These are phyloP conservation scores for Latrodectus elegans DNA, from an alignment of 2,888 invertebrate genomes.

Conservation along the genomic window DNA sequence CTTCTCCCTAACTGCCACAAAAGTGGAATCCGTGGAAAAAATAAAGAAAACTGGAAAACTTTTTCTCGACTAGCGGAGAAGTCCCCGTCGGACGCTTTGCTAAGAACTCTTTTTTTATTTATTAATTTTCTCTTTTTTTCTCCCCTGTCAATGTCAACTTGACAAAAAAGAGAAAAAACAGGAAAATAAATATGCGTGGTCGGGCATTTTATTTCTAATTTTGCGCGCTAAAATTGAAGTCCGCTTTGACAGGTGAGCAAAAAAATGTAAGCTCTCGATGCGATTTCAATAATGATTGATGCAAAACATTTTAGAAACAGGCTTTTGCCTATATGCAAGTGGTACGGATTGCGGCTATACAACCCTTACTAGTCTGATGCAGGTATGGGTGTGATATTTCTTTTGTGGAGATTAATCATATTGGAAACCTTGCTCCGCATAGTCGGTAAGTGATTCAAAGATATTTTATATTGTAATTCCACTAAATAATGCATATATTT, in stretches of 20 bases:
- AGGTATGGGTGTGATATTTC: conserved; percentile 34
- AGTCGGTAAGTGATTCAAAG: conserved; percentile 44
- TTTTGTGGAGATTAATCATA: conserved; percentile 50
- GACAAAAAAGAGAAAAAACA: neutral
- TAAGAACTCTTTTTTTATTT: no score
- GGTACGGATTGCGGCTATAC: conserved; percentile 14
- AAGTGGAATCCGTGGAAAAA: conserved; percentile 4
- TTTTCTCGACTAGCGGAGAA: neutral
- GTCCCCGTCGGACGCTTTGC: no score
- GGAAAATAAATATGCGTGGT: neutral
- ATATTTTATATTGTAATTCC: neutral
- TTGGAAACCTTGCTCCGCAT: conserved; percentile 53
- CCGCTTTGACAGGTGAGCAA: no score
- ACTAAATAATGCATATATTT: no score
- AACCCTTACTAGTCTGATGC: conserved; percentile 22
- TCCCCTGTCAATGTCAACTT: no score
- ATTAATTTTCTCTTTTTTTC: no score
- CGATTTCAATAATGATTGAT: conserved; percentile 16
- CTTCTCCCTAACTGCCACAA: neutral
- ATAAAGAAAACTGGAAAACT: neutral
- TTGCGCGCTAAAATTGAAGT: neutral
- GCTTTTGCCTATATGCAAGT: conserved; percentile 32
- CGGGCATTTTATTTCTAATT: neutral
- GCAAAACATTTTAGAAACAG: conserved; percentile 22
- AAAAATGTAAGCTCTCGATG: conserved; percentile 19